Evolutionary conservation across 2,113 vertebrate genomes (phyloP).

Genomic region (Nothobranchius kuhntae): DNA sequence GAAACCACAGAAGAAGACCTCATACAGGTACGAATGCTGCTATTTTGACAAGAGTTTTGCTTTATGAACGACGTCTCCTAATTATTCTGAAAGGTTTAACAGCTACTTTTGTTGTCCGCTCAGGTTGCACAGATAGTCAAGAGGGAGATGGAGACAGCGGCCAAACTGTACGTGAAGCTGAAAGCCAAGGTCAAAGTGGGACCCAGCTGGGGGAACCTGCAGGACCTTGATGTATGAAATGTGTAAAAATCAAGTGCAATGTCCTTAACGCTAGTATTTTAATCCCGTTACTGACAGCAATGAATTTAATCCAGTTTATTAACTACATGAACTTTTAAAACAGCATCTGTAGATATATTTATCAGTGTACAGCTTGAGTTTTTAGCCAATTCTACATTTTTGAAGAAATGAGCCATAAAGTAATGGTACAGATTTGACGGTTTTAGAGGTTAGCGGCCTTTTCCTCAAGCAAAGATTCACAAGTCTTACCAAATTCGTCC

Average conservation of each 20-base stretch:
- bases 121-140: slow-evolving; percentile 96
- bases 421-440: neutral
- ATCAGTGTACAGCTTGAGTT: neutral
- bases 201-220: slow-evolving; percentile 91
- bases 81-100: neutral
- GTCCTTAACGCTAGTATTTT: slow-evolving; percentile 20
- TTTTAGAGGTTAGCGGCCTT: neutral
- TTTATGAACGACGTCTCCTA: too few relatives aligned
- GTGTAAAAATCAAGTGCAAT: neutral
- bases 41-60: too few relatives aligned
- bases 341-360: slow-evolving; percentile 13
- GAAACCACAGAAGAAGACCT: slow-evolving; percentile 90
- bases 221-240: slow-evolving; percentile 86
- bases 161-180: slow-evolving; percentile 89
- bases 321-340: slow-evolving; percentile 37
- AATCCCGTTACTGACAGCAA: slow-evolving; percentile 25
- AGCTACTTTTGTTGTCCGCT: neutral
- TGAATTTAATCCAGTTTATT: slow-evolving; percentile 29
- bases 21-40: slow-evolving; percentile 83
- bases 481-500: slow-evolving; percentile 40
- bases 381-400: neutral
- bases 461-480: slow-evolving; percentile 28
- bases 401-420: neutral
- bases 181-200: slow-evolving; percentile 90
- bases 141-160: slow-evolving; percentile 90